These are phyloP conservation scores for Chloroclysta siterata DNA, from an alignment of 2,888 invertebrate genomes.

Conservation along the genomic window DNA sequence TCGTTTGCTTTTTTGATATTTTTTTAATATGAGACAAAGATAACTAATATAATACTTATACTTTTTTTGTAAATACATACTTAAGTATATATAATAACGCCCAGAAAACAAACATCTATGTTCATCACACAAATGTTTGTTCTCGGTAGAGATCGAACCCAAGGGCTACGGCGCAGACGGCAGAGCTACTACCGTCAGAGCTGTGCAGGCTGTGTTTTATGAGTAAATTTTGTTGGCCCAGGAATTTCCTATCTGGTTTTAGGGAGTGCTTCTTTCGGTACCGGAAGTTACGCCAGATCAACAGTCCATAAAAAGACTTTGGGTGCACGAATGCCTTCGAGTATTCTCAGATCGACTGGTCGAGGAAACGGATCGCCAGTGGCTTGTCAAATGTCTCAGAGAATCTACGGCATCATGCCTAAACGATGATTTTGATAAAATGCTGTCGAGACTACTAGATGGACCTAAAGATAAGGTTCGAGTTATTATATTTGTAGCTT, in stretches of 20 bases:
- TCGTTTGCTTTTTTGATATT: background rate
- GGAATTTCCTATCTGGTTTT: conserved; percentile 37
- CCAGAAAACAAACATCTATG: too few species aligned
- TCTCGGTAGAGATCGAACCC: too few species aligned
- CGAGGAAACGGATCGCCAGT: conserved; percentile 91
- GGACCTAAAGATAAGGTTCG: conserved; percentile 56
- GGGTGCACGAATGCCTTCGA: conserved; percentile 97
- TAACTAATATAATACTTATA: too few species aligned
- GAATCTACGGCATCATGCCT: conserved; percentile 85
- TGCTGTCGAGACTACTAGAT: conserved; percentile 87
- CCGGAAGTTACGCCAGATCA: conserved; percentile 96
- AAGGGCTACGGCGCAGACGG: too few species aligned
- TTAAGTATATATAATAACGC: too few species aligned
- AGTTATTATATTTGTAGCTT: background rate
- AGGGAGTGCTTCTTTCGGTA: conserved; percentile 95
- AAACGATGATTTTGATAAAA: conserved; percentile 87
- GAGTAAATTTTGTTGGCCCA: too few species aligned
- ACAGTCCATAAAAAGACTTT: conserved; percentile 94
- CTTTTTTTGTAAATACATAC: too few species aligned
- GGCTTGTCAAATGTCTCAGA: conserved; percentile 91
- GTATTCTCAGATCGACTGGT: conserved; percentile 97
- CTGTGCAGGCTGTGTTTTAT: too few species aligned
- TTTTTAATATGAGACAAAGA: too few species aligned
- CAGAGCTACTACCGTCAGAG: too few species aligned
- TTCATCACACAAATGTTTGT: too few species aligned